Evolutionary conservation across 2,888 invertebrate species (phyloP), one percentile per base, ranked within the genome.

Genomic region (Eupithecia insigniata): DNA sequence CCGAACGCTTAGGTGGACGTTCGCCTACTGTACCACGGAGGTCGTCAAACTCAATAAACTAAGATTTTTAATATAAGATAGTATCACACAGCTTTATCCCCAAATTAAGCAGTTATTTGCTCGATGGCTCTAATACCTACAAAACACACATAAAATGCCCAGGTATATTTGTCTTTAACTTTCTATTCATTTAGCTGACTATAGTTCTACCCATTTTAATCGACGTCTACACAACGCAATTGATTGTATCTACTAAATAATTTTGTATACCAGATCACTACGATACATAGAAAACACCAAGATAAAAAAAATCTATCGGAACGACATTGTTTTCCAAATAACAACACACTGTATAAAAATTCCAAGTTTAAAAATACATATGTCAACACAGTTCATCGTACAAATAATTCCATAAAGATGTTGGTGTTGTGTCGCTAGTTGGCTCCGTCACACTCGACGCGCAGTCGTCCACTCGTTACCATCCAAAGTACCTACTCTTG

Each of bases 381-480:
- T 51, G 39, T 55, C 61, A 10, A 28, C 39, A n/a, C 10, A 14
- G 39, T 22, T 39, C 67, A 68, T 66, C 67, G 46, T 43, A 36
- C 51, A 66, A 70, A 70, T 66, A 61, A 70, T 61, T 66, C 61
- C 34, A 39, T 67, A 60, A 34, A 28, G 10, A n/a, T 67, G 32
- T 69, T 71, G 36, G 66, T 71, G 84, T 84, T 83, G 82, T 80
- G 78, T 80, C 75, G 81, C 86, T 90, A 92, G 90, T 90, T 90
- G 88, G 85, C 87, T 83, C 82, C 83, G 80, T 78, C 81, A 80
- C 85, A 80, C 90, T 89, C 80, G 76, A 82, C 85, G 79, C 80
- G 80, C 84, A 77, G 88, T 89, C 80, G 78, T 84, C 88, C 85
- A 88, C 90, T 91, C 86, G 88, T 88, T 87, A 88, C 82, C 80